Evolutionary conservation across 2,113 vertebrate species (phyloP), one percentile per base, ranked within the genome.

Genomic region (Hiodon tergisus): DNA sequence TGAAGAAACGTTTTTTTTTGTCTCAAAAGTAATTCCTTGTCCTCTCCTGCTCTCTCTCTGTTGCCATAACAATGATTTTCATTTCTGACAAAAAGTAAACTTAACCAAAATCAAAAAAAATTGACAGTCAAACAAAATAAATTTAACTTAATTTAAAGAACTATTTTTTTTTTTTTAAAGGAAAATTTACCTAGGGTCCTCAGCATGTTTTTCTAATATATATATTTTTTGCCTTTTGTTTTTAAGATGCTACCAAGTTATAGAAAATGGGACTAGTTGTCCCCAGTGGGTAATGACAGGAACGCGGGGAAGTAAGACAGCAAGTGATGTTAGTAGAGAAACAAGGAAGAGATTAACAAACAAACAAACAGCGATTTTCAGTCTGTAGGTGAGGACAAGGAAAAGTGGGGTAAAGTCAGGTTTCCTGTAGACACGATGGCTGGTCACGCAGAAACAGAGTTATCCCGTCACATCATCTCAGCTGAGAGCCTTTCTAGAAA

Each of bases 241-340:
- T 78, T 87, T 84, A 5, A 83, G 83, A 86, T 80, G 84, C 88
- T 82, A 84, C 81, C 84, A 84, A 80, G 85, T 84, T 87, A 84
- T 76, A 77, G 79, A 75, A 84, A 84, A 82, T 59, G 59, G 10
- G 52, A 71, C 31, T 14, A 78, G 48, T 51, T 81, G 90, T 91
- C 16, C 58, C n/a, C 90, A 76, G 83, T 89, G 91, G 89, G 90
- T 90, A 92, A 91, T 90, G 90, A 91, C 89, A 91, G 91, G 88
- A 84, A 83, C 83, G 83, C 74, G 75, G 71, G 79, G 78, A 81
- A 84, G 85, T 80, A 83, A 79, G 79, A 71, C 67, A 76, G 81
- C 81, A 78, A 73, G 80, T 80, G 82, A 83, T 84, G 88, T 94
- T 94, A 93, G 91, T 92, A 91, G 85, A 86, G 88, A 88, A 84